phyloP scores from a whole-genome alignment of 2,888 invertebrate species.

The Trachelus tabidus region DNA sequence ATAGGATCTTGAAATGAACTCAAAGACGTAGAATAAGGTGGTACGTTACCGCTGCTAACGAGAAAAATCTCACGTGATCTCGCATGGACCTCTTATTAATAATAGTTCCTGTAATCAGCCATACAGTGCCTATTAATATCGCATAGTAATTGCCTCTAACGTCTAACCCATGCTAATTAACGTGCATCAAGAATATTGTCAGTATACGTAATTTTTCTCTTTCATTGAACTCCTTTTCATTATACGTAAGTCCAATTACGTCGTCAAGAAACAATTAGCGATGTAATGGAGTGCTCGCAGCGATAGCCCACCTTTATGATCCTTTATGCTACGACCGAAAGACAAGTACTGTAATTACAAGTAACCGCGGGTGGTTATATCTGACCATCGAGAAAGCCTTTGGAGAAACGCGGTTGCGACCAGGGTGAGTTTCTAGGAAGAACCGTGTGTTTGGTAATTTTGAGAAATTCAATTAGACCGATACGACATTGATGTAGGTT shows the following conservation, averaged over 20 bases:
- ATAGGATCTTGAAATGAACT: not conserved
- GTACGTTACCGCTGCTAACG: no score
- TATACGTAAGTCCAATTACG: slow-evolving; percentile 25
- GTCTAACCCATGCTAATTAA: not conserved
- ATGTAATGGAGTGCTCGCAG: slow-evolving; percentile 21
- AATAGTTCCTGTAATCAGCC: not conserved
- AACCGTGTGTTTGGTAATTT: not conserved
- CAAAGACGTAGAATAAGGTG: not conserved
- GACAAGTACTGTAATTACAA: not conserved
- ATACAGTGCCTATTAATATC: not conserved
- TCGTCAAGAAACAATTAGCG: slow-evolving; percentile 37
- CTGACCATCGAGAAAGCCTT: not conserved
- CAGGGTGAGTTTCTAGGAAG: not conserved
- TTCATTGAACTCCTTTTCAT: not conserved
- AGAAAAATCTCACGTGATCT: not conserved
- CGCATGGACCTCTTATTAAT: not conserved
- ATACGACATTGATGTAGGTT: not conserved
- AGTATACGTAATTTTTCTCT: not conserved
- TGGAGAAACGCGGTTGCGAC: not conserved
- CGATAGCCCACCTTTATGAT: not conserved
- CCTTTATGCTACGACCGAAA: not conserved
- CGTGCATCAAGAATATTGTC: not conserved
- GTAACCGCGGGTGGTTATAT: not conserved
- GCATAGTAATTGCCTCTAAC: not conserved
- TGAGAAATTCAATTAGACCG: not conserved